Percentiles rank a stretch among this genome's conserved stretches.
phyloP scores from a whole-genome alignment of 2,888 invertebrate species.

The Germaria angustata region DNA sequence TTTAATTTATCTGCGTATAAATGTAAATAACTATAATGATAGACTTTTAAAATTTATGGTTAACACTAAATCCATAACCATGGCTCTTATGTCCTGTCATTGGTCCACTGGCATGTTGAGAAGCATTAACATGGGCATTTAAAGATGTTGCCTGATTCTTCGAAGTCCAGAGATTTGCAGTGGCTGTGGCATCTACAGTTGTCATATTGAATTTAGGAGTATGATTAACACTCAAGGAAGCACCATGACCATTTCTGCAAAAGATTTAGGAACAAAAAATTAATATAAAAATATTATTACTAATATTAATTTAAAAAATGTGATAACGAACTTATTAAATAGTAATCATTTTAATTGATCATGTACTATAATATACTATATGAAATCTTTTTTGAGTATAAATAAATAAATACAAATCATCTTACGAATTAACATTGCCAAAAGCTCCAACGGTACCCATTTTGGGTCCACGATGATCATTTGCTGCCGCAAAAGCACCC shows the following conservation, averaged over 20 bases:
- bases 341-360: too few relatives aligned
- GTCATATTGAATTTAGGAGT: slow-evolving; percentile 73
- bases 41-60: slow-evolving; percentile 69
- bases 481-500: slow-evolving; percentile 46
- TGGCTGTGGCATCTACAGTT: slow-evolving; percentile 69
- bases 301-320: too few relatives aligned
- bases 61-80: slow-evolving; percentile 69
- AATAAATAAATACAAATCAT: not conserved
- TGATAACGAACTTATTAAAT: too few relatives aligned
- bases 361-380: too few relatives aligned
- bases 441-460: slow-evolving; percentile 44
- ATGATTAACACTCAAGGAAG: slow-evolving; percentile 69
- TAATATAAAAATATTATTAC: too few relatives aligned
- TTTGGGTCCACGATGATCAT: slow-evolving; percentile 39
- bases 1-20: too few relatives aligned
- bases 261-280: too few relatives aligned
- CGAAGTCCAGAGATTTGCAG: slow-evolving; percentile 73
- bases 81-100: slow-evolving; percentile 66
- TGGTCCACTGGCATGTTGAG: slow-evolving; percentile 71
- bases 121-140: slow-evolving; percentile 71
- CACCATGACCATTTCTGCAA: slow-evolving; percentile 70
- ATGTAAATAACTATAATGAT: too few relatives aligned
- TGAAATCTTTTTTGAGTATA: too few relatives aligned
- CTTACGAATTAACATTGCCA: slow-evolving; percentile 35
- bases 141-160: slow-evolving; percentile 70